These are phyloP conservation scores for Drosophila limbata DNA, from an alignment of 2,888 invertebrate genomes.

Conservation along the genomic window DNA sequence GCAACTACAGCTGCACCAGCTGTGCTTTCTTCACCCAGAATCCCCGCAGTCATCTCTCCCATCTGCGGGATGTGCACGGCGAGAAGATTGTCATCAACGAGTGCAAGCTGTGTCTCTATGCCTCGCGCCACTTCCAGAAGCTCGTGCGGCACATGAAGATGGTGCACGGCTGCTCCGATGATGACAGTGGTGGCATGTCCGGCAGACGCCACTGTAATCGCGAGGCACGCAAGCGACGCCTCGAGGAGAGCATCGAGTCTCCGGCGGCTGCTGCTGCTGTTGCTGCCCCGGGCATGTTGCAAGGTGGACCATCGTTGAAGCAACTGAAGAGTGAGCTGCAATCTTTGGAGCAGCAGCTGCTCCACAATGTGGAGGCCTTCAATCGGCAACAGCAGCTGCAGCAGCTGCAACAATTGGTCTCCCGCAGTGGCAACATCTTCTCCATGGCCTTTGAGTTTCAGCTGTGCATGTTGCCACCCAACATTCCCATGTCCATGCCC, in stretches of 20 bases:
- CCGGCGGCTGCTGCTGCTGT: background rate
- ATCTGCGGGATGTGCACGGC: constrained; percentile 92
- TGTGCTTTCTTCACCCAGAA: constrained; percentile 93
- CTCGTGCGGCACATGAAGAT: constrained; percentile 92
- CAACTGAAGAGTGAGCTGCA: constrained; percentile 82
- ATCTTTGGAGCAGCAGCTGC: constrained; percentile 79
- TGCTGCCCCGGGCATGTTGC: background rate
- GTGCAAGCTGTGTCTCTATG: constrained; percentile 94
- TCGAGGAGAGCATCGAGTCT: constrained; percentile 74
- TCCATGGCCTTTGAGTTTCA: constrained; percentile 81
- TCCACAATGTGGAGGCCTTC: constrained; percentile 66
- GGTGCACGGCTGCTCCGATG: constrained; percentile 87
- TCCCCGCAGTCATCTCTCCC: constrained; percentile 92
- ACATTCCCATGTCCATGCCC: background rate
- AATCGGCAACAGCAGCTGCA: constrained; percentile 78
- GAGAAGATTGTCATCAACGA: constrained; percentile 93
- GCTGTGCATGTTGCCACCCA: constrained; percentile 59
- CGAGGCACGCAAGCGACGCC: constrained; percentile 83
- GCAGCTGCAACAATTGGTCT: constrained; percentile 55
- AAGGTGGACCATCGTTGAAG: constrained; percentile 63
- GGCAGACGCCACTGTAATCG: constrained; percentile 82
- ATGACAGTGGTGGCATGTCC: constrained; percentile 77
- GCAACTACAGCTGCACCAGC: constrained; percentile 93
- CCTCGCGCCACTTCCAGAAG: constrained; percentile 95
- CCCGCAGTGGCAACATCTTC: constrained; percentile 63